Evolutionary conservation across 2,113 vertebrate species (phyloP), one percentile per base, ranked within the genome.

Genomic region (Thunnus maccoyii): DNA sequence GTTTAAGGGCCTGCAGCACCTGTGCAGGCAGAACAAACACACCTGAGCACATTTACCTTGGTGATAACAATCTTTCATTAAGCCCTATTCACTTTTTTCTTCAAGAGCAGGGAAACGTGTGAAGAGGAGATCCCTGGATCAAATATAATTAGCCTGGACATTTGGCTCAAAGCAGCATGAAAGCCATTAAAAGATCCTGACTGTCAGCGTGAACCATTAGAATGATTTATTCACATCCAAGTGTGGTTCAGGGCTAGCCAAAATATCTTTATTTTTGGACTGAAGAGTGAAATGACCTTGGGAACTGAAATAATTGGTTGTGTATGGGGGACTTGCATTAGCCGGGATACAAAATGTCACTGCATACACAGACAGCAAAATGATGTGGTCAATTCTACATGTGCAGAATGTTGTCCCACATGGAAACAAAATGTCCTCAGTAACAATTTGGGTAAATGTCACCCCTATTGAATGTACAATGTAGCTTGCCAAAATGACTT

Each of bases 221-320:
- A 70, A 78, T 86, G 89, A 93, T 94, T 88, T 91, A 89, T 89
- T 85, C 70, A 54, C 70, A 69, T 72, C 67, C 67, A 69, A 76
- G 65, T 25, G 9, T 52, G 71, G 64, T 60, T 73, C 63, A 20
- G 36, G 15, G 75, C 63, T 65, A 50, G 86, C 86, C 88, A 86
- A 85, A 76, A 82, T 61, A 65, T 54, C 82, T 87, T 67, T 50
- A 80, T 78, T 76, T 86, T 75, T 65, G 67, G 17, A 69, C 30
- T 68, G 47, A 77, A 77, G 75, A 73, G 75, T 6, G 20, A 80
- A 90, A 86, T 84, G 83, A 85, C 80, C 78, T 72, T 82, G 71
- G 72, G 83, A 82, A 72, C 30, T 62, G 56, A 84, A 87, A 86
- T 89, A 88, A 86, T 83, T 87, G 82, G 47, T 75, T 73, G 77